Evolutionary conservation across 2,113 vertebrate genomes (phyloP), one percentile per base, ranked within the genome.

Genomic region (Trematocara zebra): DNA sequence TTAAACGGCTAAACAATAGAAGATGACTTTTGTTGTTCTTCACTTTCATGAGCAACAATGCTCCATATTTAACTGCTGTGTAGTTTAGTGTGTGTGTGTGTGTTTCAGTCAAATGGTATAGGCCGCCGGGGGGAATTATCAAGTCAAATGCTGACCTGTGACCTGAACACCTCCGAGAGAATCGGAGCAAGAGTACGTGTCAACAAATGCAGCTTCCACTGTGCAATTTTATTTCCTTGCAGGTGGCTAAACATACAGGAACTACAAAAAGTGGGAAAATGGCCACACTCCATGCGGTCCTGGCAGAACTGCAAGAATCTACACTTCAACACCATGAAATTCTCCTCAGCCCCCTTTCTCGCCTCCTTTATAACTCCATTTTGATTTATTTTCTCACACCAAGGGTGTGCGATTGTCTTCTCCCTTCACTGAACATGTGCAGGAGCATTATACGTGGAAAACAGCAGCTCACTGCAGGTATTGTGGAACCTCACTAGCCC

Each of bases 81-180:
- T 53, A 56, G 67, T 37, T 89, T 56, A 74, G 51, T 78, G 83
- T 59, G 52, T 51, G 40, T 40, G 80, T 57, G 47, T 86, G 64
- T 82, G 40, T 47, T 17, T 88, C 17, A 10, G 11, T 64, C 53
- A 72, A 67, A 53, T 57, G 54, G 18, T 23, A 23, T 5, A 54
- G 5, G 78, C 69, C 78, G 80, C 59, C 18, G 2, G 3, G 10
- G 67, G 76, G 37, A 88, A 90, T 91, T 85, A 91, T 86, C 67
- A 90, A 91, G 80, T 87, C 88, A 85, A 47, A 89, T 91, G 90
- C 23, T 86, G 49, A 92, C 90, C 86, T 84, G 40, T 78, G 82
- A 86, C 87, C 85, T 47, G 37, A 76, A 40, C 85, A 85, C 31
- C 37, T 86, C 90, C 51, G 3, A 84, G 59, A 92, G 18, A 92